Percentiles rank a stretch among this genome's conserved stretches.
These are phyloP conservation scores for Cyanoderma ruficeps DNA, from an alignment of 2,113 vertebrate genomes.

Conservation along the genomic window DNA sequence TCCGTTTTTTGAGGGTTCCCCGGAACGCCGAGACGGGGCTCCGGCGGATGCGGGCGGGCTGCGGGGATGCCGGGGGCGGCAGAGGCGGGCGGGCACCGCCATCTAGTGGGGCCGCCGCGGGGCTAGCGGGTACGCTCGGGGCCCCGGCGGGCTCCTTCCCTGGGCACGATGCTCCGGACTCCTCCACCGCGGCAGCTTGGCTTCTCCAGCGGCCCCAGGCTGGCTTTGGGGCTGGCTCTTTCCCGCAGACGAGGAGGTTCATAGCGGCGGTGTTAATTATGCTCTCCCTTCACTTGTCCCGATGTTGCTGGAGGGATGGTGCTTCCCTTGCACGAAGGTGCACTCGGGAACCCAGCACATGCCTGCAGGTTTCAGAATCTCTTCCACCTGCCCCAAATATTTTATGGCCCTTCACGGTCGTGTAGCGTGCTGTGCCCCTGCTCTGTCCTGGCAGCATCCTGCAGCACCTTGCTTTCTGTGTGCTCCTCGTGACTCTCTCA, in stretches of 20 bases:
- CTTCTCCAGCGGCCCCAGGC: no score
- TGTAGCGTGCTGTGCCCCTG: fast-evolving
- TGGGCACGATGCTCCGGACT: neutral
- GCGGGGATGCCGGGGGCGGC: neutral
- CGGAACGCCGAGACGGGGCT: fast-evolving
- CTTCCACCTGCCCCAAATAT: neutral
- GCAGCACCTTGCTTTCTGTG: neutral
- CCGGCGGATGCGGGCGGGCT: neutral
- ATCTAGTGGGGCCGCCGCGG: conserved; percentile 41
- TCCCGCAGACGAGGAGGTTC: no score
- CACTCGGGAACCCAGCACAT: no score
- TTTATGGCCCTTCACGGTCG: fast-evolving
- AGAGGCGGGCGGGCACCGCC: neutral
- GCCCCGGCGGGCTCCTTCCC: fast-evolving
- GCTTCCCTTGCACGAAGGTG: fast-evolving
- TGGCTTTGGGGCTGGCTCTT: no score
- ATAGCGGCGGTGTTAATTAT: fast-evolving
- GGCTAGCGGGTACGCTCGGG: neutral
- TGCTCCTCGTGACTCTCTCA: fast-evolving
- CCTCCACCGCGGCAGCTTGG: neutral
- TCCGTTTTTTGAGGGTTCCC: fast-evolving
- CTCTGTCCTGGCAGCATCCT: neutral
- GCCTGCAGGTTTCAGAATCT: neutral
- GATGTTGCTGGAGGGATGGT: no score
- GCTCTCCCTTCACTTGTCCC: fast-evolving